Percentiles rank a stretch among this genome's conserved stretches.
These are phyloP conservation scores for Mesitornis unicolor DNA, from an alignment of 2,113 vertebrate species.

Conservation along the genomic window DNA sequence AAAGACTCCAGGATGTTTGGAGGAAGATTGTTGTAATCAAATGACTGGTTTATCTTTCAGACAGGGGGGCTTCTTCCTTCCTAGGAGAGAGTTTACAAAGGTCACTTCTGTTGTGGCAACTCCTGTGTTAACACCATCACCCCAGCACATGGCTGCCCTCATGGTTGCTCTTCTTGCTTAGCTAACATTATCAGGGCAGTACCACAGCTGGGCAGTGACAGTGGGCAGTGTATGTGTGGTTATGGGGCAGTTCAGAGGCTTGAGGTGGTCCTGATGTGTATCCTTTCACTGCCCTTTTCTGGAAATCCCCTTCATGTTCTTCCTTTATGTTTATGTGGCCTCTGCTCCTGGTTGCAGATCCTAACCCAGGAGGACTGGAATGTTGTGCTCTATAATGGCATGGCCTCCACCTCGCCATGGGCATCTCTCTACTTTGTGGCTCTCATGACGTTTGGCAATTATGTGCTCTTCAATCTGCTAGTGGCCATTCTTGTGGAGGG, in stretches of 20 bases:
- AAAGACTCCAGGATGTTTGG: background rate
- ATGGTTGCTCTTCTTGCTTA: background rate
- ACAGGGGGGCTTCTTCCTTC: background rate
- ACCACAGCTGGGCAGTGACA: background rate
- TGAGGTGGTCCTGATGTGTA: background rate
- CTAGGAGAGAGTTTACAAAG: background rate
- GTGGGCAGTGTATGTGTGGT: background rate
- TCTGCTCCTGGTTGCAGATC: constrained; percentile 75
- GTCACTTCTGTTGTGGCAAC: background rate
- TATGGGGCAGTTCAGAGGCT: background rate
- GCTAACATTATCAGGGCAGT: background rate
- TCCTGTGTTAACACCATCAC: background rate
- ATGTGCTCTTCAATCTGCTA: constrained; percentile 94
- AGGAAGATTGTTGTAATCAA: background rate
- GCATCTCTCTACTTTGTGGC: constrained; percentile 96
- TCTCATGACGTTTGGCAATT: constrained; percentile 97
- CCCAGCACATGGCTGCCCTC: background rate
- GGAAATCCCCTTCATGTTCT: background rate
- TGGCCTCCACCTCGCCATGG: constrained; percentile 92
- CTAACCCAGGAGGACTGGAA: constrained; percentile 98
- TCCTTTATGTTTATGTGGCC: background rate
- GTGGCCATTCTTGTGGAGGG: constrained; percentile 97
- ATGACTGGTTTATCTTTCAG: background rate
- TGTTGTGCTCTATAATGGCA: constrained; percentile 91
- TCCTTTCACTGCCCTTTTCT: background rate